Conservation (phyloP, 2,797 vertebrate species). For the Discoglossus pictus region DNA sequence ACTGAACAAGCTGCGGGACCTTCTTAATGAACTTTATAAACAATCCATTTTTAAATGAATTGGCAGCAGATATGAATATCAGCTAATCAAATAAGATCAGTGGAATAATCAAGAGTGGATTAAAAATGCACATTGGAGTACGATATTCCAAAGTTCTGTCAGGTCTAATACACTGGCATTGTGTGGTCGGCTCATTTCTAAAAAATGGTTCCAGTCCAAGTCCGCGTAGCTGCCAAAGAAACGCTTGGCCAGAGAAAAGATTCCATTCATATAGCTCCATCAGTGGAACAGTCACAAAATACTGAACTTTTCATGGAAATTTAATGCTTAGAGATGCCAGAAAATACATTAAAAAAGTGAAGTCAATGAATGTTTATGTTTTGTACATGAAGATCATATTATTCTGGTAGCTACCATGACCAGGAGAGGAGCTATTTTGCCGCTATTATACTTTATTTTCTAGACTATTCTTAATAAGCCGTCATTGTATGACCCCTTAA, state of each 20-base stretch:
- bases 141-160: neutral
- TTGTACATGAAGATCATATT: neutral
- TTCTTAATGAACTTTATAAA: slow-evolving; percentile 17
- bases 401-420: neutral
- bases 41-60: slow-evolving; percentile 30
- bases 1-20: neutral
- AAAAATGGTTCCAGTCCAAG: neutral
- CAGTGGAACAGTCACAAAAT: neutral
- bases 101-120: slow-evolving; percentile 29
- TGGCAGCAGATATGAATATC: neutral
- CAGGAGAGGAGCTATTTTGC: no score
- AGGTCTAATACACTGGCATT: neutral
- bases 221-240: neutral
- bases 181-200: neutral
- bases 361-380: neutral
- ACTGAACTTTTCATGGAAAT: neutral
- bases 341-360: neutral
- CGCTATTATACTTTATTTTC: no score
- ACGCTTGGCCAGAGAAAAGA: neutral
- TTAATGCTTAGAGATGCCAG: neutral
- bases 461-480: no score
- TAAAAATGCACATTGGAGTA: neutral
- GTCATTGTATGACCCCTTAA: no score
- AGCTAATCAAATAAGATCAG: slow-evolving; percentile 8
- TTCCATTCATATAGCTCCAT: neutral